These are phyloP conservation scores for Listrodromus nycthemerus DNA, from an alignment of 2,888 invertebrate genomes.

Conservation along the genomic window DNA sequence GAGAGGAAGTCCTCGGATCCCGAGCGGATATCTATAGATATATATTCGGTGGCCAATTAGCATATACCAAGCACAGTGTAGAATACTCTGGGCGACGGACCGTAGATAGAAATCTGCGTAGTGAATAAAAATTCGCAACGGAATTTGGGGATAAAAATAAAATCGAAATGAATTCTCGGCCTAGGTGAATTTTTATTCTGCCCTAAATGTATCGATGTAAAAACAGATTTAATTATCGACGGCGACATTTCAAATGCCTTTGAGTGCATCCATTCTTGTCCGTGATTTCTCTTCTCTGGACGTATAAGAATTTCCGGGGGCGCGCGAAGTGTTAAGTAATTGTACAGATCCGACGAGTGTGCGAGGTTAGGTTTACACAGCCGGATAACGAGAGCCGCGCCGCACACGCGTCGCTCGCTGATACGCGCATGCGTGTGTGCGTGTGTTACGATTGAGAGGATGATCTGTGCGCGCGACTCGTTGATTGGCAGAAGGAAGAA, in stretches of 20 bases:
- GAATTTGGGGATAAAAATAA: background rate
- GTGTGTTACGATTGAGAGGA: slow-evolving; percentile 50
- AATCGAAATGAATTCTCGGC: background rate
- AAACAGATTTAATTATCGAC: background rate
- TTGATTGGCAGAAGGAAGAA: slow-evolving; percentile 32
- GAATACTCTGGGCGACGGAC: background rate
- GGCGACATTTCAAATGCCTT: too few species aligned
- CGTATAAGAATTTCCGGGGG: slow-evolving; percentile 16
- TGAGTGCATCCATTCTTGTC: background rate
- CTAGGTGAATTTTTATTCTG: background rate
- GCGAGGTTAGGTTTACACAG: background rate
- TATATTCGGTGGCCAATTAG: background rate
- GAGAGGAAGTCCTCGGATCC: slow-evolving; percentile 28
- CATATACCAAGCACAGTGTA: background rate
- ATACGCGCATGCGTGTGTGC: slow-evolving; percentile 23
- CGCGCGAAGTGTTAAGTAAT: slow-evolving; percentile 38
- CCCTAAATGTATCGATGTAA: background rate
- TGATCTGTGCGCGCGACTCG: slow-evolving; percentile 31
- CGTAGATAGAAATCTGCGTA: slow-evolving; percentile 26
- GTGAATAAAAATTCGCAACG: slow-evolving; percentile 10
- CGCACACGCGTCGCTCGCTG: background rate
- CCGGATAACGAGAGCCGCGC: slow-evolving; percentile 20
- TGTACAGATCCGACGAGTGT: slow-evolving; percentile 2
- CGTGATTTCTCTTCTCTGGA: slow-evolving; percentile 1
- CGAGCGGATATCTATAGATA: background rate